These are phyloP conservation scores for Ctenochaetus hawaiiensis DNA, from an alignment of 2,797 vertebrate genomes.

Conservation along the genomic window DNA sequence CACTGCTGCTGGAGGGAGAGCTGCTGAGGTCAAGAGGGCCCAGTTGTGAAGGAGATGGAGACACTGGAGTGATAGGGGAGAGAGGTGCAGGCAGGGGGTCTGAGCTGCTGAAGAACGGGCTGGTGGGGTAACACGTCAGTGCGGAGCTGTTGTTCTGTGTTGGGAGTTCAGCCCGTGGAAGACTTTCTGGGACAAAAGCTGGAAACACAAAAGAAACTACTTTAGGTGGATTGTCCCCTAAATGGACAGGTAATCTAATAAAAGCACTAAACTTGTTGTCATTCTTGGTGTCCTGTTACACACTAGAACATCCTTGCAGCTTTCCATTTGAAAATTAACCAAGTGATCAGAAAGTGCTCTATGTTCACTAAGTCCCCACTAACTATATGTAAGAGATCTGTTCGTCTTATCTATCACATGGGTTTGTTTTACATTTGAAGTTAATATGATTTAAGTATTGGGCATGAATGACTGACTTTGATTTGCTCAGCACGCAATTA, in stretches of 20 bases:
- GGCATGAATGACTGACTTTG: neutral
- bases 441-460: no score
- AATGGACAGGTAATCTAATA: constrained; percentile 65
- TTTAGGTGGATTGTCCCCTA: constrained; percentile 56
- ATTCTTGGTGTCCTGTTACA: constrained; percentile 68
- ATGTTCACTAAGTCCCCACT: neutral
- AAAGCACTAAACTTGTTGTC: constrained; percentile 68
- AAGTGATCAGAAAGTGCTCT: constrained; percentile 6
- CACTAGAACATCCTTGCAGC: constrained; percentile 11
- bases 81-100: constrained; percentile 83
- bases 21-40: constrained; percentile 91
- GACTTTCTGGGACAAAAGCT: constrained; percentile 88
- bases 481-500: neutral
- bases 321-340: constrained; percentile 33
- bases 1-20: constrained; percentile 78
- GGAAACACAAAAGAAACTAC: constrained; percentile 53
- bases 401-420: constrained; percentile 1
- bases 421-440: neutral
- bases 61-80: constrained; percentile 69
- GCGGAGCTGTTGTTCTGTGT: constrained; percentile 84
- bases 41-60: constrained; percentile 70
- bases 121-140: constrained; percentile 84
- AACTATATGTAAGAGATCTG: constrained; percentile 1
- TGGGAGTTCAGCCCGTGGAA: constrained; percentile 86
- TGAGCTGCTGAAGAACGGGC: constrained; percentile 84